Base-by-base conservation (phyloP, 2,797 vertebrate species). In the Synanceia verrucosa region DNA sequence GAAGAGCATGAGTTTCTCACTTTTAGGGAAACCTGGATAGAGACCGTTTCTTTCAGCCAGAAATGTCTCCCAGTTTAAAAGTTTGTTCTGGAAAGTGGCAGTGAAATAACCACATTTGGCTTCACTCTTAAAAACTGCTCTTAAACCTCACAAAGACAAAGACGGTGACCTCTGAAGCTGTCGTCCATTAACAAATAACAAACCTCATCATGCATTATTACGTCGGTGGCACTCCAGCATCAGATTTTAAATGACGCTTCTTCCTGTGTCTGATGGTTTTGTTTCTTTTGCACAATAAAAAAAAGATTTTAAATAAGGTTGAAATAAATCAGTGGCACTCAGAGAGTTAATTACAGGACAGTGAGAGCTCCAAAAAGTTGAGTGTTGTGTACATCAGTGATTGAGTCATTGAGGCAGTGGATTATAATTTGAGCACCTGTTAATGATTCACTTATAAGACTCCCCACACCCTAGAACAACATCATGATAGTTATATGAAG, bases 401-500 rank as follows among this genome's bases (percentile, higher is more conserved):
- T 13, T 48, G 12, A 50, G 18, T 57, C 13, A 58, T 12, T 36
- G 9, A 16, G 16, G 70, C 12, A 16, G 1, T 19, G 36, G 16
- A 11, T 8, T 52, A 52, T 57, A 28, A 58, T 14, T 31, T 41
- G n/a, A 9, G 51, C 16, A 55, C 14, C 13, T 55, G 58, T 58
- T 48, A 73, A 70, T 78, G n/a, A 79, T 81, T 66, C 21, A 71
- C 66, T 61, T 46, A 72, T 51, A 46, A 26, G 48, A 55, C 48
- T 58, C 33, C n/a, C n/a, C 21, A 26, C 37, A 63, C 8, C 21
- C 11, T 16, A 24, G 19, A 66, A 39, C 57, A 37, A 24, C 44
- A 4, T 4, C 37, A 33, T 44, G 7, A 37, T 55, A 51, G 65
- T 48, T 52, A 26, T 19, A 56, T 24, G 2, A 39, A 26, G 14